Evolutionary conservation across 2,888 invertebrate genomes (phyloP), one percentile per base, ranked within the genome.

Genomic region (Liopterus haemorrhoidalis): DNA sequence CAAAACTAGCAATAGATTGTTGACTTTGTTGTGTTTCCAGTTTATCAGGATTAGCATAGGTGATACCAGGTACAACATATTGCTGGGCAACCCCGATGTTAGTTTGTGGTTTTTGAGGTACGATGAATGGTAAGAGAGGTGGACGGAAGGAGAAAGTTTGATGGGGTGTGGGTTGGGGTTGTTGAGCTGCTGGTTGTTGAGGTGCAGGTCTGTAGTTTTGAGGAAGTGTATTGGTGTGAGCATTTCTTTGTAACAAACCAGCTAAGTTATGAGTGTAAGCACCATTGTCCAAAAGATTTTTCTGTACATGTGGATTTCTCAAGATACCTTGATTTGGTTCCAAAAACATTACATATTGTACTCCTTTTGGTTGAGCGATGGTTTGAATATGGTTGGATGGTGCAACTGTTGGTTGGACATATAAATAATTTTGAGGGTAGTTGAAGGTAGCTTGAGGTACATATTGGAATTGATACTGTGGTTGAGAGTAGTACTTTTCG

Each of bases 261-360:
- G 31, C 44, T 15, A 44, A 37, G 21, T 44, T 44, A 21, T 44
- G 44, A 5, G 24, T 24, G 2, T 22, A 15, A 9, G 19, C 21
- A 18, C 31, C 37, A 15, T 44, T 12, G 27, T 42, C 35, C 8
- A 12, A 8, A 4, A 44, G 20, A 2, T 15, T 11, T 11, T 21
- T 27, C 18, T 44, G 44, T 8, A 31, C 38, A 22, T 44, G 18
- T n/a, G 44, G 51, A 49, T 28, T 49, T 49, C 1, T 58, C 31
- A 14, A 63, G 63, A 2, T 64, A 1, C 21, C 24, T 12, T 37
- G 22, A 18, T 37, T 37, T 1, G 37, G 38, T 11, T 44, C 44
- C n/a, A n/a, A 49, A 47, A 62, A 64, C 60, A 60, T 63, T 6
- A 64, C 56, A 49, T 66, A 68, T 41, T 65, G 64, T 6, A 64